Conservation (phyloP, 2,888 invertebrate species). For the Lepidocyrtinus sp. region DNA sequence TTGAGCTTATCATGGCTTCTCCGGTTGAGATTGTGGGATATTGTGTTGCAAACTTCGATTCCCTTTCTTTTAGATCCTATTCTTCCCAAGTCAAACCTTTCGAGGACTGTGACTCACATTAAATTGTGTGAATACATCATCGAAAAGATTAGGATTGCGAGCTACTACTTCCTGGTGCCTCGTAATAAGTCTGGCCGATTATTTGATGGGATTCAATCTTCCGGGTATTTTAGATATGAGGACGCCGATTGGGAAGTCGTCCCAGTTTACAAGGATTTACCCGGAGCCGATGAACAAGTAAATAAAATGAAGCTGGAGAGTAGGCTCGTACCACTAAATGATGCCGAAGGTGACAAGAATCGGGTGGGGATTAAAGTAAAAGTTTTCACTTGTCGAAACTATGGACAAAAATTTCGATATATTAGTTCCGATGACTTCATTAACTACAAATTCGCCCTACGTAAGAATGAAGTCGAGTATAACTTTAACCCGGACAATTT, state of each 20-base stretch:
- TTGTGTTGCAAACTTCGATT: too few relatives aligned
- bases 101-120: constrained; percentile 73
- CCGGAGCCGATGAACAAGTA: too few relatives aligned
- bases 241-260: background rate
- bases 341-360: background rate
- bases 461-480: constrained; percentile 69
- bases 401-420: too few relatives aligned
- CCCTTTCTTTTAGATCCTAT: constrained; percentile 73
- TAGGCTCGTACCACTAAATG: constrained; percentile 35
- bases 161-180: constrained; percentile 74
- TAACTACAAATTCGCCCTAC: too few relatives aligned
- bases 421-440: too few relatives aligned
- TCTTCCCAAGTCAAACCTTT: constrained; percentile 73
- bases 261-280: constrained; percentile 6
- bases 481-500: constrained; percentile 71
- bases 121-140: constrained; percentile 74
- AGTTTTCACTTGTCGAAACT: too few relatives aligned
- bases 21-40: too few relatives aligned
- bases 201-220: constrained; percentile 70
- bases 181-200: constrained; percentile 72
- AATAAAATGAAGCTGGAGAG: constrained; percentile 41
- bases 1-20: too few relatives aligned
- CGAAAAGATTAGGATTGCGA: constrained; percentile 73
- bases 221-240: too few relatives aligned
- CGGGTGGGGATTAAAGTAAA: constrained; percentile 25